A percentile compares a stretch with the other conserved stretches of the same genome.
Conservation (phyloP, 2,888 invertebrate genomes). For the Altica lythri region DNA sequence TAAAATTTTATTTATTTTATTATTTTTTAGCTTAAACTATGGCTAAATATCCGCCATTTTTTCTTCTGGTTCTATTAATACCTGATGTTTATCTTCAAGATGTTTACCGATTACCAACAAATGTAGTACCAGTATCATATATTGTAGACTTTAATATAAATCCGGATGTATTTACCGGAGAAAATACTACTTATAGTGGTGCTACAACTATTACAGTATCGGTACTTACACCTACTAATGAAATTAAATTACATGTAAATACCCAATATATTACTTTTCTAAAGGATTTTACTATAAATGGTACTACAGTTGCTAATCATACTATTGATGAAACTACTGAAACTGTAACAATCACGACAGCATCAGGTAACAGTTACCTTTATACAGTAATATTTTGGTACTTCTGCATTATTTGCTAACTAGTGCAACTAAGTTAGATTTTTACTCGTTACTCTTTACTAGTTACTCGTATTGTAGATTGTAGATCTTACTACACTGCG, state of each 20-base stretch:
- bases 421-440: not conserved
- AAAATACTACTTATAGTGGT: conserved; percentile 8
- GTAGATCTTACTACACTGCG: not conserved
- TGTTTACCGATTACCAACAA: conserved; percentile 14
- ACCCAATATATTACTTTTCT: conserved; percentile 1
- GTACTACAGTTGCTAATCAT: not conserved
- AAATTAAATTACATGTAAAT: conserved; percentile 25
- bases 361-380: not conserved
- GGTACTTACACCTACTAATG: conserved; percentile 3
- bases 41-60: not conserved
- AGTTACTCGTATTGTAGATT: no score
- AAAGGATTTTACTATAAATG: conserved; percentile 11
- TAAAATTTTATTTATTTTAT: no score
- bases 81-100: not conserved
- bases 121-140: conserved; percentile 14
- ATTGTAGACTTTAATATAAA: not conserved
- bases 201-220: conserved; percentile 13
- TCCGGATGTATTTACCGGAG: conserved; percentile 9
- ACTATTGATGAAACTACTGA: conserved; percentile 22
- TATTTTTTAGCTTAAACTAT: not conserved
- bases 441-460: not conserved
- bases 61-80: not conserved
- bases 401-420: not conserved
- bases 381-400: not conserved
- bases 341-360: conserved; percentile 23